Conservation (phyloP, 1,140 invertebrate genomes). For the Bombus polaris region DNA sequence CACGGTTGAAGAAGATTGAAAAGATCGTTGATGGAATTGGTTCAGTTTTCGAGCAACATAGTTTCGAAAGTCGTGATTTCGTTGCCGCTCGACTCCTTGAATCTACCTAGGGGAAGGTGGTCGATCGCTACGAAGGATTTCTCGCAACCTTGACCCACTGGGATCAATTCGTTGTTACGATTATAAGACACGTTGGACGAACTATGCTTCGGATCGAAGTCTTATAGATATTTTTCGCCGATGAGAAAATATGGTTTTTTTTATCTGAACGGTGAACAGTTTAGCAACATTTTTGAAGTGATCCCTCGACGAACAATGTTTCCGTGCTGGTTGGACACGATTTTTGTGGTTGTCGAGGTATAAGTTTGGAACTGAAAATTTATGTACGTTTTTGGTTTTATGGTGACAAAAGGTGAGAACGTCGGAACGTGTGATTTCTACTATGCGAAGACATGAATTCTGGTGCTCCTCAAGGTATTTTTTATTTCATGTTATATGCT, state of each 20-base stretch:
- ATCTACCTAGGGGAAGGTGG: conserved; percentile 18
- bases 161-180: conserved; percentile 21
- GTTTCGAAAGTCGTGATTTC: conserved; percentile 28
- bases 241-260: neutral
- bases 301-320: neutral
- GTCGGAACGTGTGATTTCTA: conserved; percentile 57
- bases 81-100: conserved; percentile 22
- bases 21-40: neutral
- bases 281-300: neutral
- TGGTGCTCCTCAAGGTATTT: conserved; percentile 59
- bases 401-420: conserved; percentile 25
- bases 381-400: neutral
- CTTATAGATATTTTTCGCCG: neutral
- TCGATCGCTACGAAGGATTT: conserved; percentile 46
- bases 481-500: neutral
- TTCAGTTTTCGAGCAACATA: neutral
- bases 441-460: conserved; percentile 70
- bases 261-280: conserved; percentile 10
- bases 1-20: neutral
- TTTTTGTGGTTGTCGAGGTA: neutral
- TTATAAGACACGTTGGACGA: neutral
- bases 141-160: conserved; percentile 51
- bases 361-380: neutral
- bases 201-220: conserved; percentile 1
- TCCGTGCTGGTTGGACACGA: neutral